Percentiles rank a stretch among this genome's conserved stretches.
Evolutionary conservation across 1,140 invertebrate genomes (phyloP).

Genomic region (Conopomorpha cramerella): DNA sequence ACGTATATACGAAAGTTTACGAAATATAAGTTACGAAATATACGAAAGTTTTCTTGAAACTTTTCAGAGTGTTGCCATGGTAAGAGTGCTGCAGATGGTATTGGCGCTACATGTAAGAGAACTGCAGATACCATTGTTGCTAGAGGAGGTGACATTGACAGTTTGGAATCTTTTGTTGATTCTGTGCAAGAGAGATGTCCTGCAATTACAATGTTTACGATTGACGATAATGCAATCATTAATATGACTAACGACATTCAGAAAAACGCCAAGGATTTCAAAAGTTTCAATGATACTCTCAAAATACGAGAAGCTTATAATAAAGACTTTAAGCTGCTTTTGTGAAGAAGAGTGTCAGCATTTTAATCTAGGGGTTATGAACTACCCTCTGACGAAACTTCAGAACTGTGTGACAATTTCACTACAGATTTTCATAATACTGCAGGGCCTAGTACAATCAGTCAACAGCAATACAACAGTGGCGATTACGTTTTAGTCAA

Average conservation of each 20-base stretch:
- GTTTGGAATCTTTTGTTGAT: slow-evolving; percentile 18
- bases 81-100: slow-evolving; percentile 37
- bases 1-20: not conserved
- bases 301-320: not conserved
- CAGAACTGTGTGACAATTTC: not conserved
- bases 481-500: too few relatives aligned
- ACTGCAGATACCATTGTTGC: slow-evolving; percentile 10
- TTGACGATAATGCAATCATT: slow-evolving; percentile 2
- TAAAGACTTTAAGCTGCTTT: not conserved
- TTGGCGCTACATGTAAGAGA: slow-evolving; percentile 28
- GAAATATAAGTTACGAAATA: slow-evolving; percentile 11
- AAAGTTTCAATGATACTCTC: slow-evolving; percentile 1
- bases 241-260: slow-evolving; percentile 2
- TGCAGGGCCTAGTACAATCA: too few relatives aligned
- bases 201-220: slow-evolving; percentile 2
- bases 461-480: not conserved
- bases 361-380: slow-evolving; percentile 1
- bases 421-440: too few relatives aligned
- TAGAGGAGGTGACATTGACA: too few relatives aligned
- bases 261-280: not conserved
- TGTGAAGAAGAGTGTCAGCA: slow-evolving; percentile 3
- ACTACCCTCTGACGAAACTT: not conserved
- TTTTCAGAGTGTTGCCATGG: slow-evolving; percentile 36
- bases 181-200: slow-evolving; percentile 13
- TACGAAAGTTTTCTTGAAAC: slow-evolving; percentile 14